These are phyloP conservation scores for Lutraria lutraria DNA, from an alignment of 2,888 invertebrate genomes.

Conservation along the genomic window DNA sequence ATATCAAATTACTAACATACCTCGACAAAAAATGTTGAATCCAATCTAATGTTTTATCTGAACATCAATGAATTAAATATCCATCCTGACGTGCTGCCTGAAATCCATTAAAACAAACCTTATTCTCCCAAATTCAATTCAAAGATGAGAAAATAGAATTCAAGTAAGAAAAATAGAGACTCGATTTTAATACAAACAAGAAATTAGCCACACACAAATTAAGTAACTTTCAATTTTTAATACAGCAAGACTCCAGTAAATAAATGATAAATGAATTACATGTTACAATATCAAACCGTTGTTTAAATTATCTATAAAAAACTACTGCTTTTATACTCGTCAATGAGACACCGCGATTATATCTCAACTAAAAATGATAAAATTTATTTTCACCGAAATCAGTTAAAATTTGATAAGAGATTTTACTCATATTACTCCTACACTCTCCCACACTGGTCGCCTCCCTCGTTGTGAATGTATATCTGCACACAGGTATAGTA, in stretches of 20 bases:
- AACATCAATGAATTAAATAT: slow-evolving; percentile 3
- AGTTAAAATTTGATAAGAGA: background rate
- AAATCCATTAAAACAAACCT: background rate
- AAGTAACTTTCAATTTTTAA: too few species aligned
- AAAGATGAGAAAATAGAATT: too few species aligned
- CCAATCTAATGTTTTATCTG: background rate
- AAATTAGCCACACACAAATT: too few species aligned
- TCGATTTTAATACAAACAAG: too few species aligned
- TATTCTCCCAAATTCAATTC: too few species aligned
- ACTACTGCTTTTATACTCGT: background rate
- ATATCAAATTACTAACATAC: background rate
- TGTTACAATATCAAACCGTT: too few species aligned
- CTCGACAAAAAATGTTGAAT: background rate
- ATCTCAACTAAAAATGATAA: background rate
- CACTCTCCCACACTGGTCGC: slow-evolving; percentile 33
- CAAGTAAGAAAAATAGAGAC: too few species aligned
- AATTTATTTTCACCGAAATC: slow-evolving; percentile 9
- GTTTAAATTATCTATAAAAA: background rate
- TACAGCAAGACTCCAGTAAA: too few species aligned
- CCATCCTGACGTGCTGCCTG: background rate
- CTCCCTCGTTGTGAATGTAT: slow-evolving; percentile 4
- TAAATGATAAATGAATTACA: too few species aligned
- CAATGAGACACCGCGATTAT: background rate
- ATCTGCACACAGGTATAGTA: slow-evolving; percentile 32
- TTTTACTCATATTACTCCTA: background rate